Conservation (phyloP, 2,797 vertebrate species). For the Limnodromus scolopaceus region DNA sequence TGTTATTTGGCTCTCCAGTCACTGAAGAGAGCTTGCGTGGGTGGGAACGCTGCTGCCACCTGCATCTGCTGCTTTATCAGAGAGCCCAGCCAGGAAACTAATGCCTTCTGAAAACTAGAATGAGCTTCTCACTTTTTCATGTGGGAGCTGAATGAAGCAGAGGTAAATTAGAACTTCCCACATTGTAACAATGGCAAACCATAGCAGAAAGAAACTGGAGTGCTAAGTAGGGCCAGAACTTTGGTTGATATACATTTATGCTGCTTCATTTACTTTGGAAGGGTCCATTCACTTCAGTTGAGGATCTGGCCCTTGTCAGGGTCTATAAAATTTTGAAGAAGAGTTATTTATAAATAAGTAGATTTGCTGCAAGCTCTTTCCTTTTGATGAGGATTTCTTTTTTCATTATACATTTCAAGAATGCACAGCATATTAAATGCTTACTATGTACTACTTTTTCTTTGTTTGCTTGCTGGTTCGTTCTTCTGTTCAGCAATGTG, state of each 20-base stretch:
- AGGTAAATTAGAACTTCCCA: not conserved
- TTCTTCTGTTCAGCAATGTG: not conserved
- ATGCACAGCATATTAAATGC: not conserved
- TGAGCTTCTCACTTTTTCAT: not conserved
- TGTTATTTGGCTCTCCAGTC: not conserved
- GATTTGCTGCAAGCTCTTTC: not conserved
- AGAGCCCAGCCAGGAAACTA: not conserved
- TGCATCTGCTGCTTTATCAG: not conserved
- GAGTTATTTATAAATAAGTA: not conserved
- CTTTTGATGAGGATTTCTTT: not conserved
- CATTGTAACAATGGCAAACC: not conserved
- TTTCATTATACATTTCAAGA: not conserved
- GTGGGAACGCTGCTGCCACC: not conserved
- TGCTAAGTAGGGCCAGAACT: not conserved
- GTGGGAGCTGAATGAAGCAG: not conserved
- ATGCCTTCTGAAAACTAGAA: not conserved
- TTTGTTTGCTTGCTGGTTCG: not conserved
- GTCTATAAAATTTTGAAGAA: not conserved
- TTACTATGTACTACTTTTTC: not conserved
- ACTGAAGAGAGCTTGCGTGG: not conserved
- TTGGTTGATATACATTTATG: not conserved
- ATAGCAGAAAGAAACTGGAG: not conserved
- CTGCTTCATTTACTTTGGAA: not conserved
- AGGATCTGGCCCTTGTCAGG: not conserved
- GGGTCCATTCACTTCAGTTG: not conserved